Evolutionary conservation across 2,113 vertebrate species (phyloP), one percentile per base, ranked within the genome.

Genomic region (Micronisus gabar): DNA sequence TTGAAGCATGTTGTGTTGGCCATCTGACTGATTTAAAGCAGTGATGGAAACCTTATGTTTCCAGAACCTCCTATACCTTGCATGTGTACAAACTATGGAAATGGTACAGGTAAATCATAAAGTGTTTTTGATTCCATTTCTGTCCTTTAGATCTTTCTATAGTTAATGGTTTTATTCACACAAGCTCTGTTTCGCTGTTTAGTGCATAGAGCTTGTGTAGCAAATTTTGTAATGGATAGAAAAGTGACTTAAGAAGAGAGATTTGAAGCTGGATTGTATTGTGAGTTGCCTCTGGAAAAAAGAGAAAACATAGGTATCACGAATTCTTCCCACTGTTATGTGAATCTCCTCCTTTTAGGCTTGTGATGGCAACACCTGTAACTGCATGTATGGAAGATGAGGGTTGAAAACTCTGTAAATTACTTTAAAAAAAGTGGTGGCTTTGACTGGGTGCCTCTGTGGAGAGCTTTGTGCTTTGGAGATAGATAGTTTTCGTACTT

Each of bases 301-400:
- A 47, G 43, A 68, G 7, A 65, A 52, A 88, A 48, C 13, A 32
- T 5, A 22, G 10, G 2, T 81, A 18, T 74, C 19, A 32, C 0
- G 1, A 32, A 29, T 78, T 32, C 1, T 5, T 89, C 34, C 75
- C 14, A 16, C 26, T 48, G 11, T 71, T 56, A 30, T 0, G 1
- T 45, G 19, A 22, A 53, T 72, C 38, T 63, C 13, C 3, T 32
- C 10, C 15, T 55, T 34, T 73, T 30, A 78, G 26, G 32, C 19
- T n/a, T 82, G 34, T 63, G 25, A 61, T 70, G 23, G 59, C 71
- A 91, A n/a, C 17, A 50, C 1, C 7, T 32, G 2, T 43, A 63
- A 45, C 20, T 52, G 32, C 27, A n/a, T n/a, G 15, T 61, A 29
- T 43, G 2, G 50, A 86, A 32, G 21, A 36, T 30, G 10, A 61